A percentile compares a stretch with the other conserved stretches of the same genome.
Evolutionary conservation across 2,888 invertebrate genomes (phyloP).

Genomic region (Watsonalla binaria): DNA sequence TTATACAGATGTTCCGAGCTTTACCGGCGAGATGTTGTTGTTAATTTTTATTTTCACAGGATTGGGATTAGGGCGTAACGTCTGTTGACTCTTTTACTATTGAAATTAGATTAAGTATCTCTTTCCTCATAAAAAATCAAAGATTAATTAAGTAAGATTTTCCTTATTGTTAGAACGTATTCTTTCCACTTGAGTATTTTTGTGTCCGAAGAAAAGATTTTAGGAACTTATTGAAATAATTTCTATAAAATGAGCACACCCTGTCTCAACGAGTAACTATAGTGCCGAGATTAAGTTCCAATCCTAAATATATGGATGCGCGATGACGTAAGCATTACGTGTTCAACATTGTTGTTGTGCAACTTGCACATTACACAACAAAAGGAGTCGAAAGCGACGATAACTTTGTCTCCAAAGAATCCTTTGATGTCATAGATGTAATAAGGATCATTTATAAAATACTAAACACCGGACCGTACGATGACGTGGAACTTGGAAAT

Average conservation of each 20-base stretch:
- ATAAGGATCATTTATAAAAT: slow-evolving; percentile 65
- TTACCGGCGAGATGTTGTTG: slow-evolving; percentile 27
- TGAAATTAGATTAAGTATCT: neutral
- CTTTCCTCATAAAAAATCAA: neutral
- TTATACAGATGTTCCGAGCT: slow-evolving; percentile 70
- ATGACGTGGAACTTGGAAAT: slow-evolving; percentile 41
- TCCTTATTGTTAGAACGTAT: too few species aligned
- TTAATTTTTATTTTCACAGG: slow-evolving; percentile 30
- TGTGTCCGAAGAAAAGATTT: neutral
- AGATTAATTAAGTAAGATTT: neutral
- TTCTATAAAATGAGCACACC: slow-evolving; percentile 35
- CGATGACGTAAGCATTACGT: slow-evolving; percentile 59
- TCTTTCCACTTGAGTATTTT: too few species aligned
- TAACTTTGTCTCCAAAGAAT: slow-evolving; percentile 66
- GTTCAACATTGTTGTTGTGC: slow-evolving; percentile 64
- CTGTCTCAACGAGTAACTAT: slow-evolving; percentile 35
- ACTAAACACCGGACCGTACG: slow-evolving; percentile 56
- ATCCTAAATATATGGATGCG: slow-evolving; percentile 64
- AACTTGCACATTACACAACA: slow-evolving; percentile 61
- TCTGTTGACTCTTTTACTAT: neutral
- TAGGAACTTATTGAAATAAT: neutral
- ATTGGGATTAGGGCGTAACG: neutral
- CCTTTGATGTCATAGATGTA: slow-evolving; percentile 54
- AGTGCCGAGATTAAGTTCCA: slow-evolving; percentile 55
- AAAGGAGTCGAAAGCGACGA: slow-evolving; percentile 54